These are phyloP conservation scores for Epicampocera succincta DNA, from an alignment of 2,888 invertebrate species.

Conservation along the genomic window DNA sequence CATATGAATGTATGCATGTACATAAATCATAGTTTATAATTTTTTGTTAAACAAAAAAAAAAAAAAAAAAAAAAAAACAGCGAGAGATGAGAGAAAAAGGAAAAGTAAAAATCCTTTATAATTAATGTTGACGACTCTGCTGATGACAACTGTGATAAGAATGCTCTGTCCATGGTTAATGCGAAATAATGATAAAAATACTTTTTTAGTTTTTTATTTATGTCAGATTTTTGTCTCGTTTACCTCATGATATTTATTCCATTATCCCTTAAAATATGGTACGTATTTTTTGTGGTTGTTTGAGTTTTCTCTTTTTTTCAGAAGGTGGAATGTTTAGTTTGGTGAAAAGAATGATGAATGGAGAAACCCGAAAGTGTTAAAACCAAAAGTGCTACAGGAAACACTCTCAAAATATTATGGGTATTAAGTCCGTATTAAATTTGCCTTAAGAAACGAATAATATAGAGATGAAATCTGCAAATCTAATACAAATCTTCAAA, in stretches of 20 bases:
- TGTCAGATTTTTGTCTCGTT: conserved; percentile 28
- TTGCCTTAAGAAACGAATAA: too few relatives aligned
- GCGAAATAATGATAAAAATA: conserved; percentile 15
- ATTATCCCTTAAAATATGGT: conserved; percentile 55
- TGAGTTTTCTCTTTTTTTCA: background rate
- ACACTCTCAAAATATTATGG: too few relatives aligned
- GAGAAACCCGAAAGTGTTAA: too few relatives aligned
- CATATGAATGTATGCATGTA: background rate
- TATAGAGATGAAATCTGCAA: too few relatives aligned
- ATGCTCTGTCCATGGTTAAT: conserved; percentile 55
- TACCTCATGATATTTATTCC: conserved; percentile 48
- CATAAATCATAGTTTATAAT: conserved; percentile 47
- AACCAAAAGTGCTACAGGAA: background rate
- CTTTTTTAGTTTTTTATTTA: background rate
- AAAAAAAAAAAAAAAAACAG: background rate
- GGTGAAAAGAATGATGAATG: background rate
- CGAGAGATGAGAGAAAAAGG: conserved; percentile 2
- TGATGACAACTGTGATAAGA: conserved; percentile 56
- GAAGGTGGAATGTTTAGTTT: conserved; percentile 8
- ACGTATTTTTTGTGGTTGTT: background rate
- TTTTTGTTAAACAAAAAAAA: conserved; percentile 6
- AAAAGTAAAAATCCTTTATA: conserved; percentile 46
- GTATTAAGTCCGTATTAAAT: too few relatives aligned
- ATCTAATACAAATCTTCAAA: too few relatives aligned
- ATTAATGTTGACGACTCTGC: conserved; percentile 56